Percentiles rank a stretch among this genome's conserved stretches.
Conservation (phyloP, 2,113 vertebrate species). For the Bubo blakistoni region DNA sequence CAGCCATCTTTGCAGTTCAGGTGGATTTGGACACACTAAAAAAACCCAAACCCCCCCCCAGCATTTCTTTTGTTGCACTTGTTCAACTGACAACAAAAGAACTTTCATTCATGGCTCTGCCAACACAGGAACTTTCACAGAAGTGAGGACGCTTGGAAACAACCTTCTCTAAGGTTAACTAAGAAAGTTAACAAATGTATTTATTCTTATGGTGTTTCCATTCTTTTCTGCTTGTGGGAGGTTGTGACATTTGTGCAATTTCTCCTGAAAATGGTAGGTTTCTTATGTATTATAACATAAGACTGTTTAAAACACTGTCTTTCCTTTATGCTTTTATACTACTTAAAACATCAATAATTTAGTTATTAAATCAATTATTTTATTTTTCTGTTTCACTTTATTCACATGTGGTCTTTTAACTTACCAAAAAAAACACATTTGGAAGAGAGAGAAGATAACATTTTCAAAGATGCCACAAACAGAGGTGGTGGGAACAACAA, state of each 20-base stretch:
- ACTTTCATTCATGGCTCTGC: background rate
- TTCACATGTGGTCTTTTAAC: accelerated
- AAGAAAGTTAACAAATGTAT: background rate
- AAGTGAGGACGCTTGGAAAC: background rate
- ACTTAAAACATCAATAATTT: background rate
- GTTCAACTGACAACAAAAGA: background rate
- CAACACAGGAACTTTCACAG: background rate
- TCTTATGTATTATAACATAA: background rate
- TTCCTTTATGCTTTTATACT: background rate
- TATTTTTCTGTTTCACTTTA: background rate
- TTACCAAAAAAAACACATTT: background rate
- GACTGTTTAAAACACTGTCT: background rate
- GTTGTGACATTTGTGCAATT: background rate
- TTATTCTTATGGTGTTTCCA: background rate
- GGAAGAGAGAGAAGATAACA: background rate
- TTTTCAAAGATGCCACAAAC: background rate
- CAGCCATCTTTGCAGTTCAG: background rate
- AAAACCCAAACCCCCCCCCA: background rate
- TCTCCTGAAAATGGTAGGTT: background rate
- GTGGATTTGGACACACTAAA: background rate
- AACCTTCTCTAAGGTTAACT: background rate
- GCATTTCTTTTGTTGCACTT: background rate
- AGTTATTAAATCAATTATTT: background rate
- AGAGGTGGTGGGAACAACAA: background rate
- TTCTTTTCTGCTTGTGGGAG: background rate